Evolutionary conservation across 2,797 vertebrate species (phyloP), one percentile per base, ranked within the genome.

Genomic region (Falco berigora): DNA sequence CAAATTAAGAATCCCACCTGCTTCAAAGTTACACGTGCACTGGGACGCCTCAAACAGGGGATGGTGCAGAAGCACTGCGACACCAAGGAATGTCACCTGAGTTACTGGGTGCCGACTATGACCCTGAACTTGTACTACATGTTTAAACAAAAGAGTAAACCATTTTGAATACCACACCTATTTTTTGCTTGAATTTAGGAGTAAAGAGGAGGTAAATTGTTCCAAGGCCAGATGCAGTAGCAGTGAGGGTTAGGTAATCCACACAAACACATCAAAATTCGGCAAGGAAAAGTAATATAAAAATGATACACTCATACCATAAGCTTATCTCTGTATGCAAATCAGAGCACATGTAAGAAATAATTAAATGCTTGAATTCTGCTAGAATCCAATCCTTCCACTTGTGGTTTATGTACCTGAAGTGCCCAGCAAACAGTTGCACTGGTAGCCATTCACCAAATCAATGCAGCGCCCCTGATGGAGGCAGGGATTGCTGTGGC

Each of bases 401-500:
- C 28, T 14, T 4, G 25, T 34, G n/a, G 36, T 59, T 68, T 27
- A 32, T 1, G 10, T 56, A 99, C 99, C 99, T 73, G 97, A 97
- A 6, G 99, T 99, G 82, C 99, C 99, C 0, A 96, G 95, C 73
- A 97, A 98, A 90, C 99, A 99, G 97, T 98, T 98, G 90, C 99
- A 99, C 78, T 99, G 98, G 97, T 99, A 99, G 79, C 98, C 98
- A 9, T 99, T 99, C 66, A 99, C 99, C 55, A 98, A 97, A 96
- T 99, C 99, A 2, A 99, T 97, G 96, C 99, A 99, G 94, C 98
- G 99, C 23, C 98, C 99, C 32, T 98, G 97, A n/a, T 99, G 99
- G 85, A 99, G 98, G 96, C 99, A 99, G 3, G 99, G 99, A 93
- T 98, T 98, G 97, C 99, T 99, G 93, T 98, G 97, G 92, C 99